Conservation (phyloP, 2,888 invertebrate genomes). For the Gryllus longicercus region DNA sequence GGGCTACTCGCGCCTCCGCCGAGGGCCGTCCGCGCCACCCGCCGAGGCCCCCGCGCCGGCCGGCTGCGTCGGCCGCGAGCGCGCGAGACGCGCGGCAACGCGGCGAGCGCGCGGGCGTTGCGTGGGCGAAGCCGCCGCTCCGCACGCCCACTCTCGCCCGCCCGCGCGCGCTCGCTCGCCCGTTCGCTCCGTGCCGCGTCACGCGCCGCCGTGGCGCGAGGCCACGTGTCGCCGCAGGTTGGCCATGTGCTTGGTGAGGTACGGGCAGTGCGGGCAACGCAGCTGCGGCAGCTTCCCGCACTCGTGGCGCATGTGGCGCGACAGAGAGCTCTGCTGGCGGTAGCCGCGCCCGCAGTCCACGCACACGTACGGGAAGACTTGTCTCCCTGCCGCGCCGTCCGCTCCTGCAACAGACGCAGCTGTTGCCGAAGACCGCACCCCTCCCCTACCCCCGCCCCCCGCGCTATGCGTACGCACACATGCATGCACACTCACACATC, state of each 20-base stretch:
- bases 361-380: not conserved
- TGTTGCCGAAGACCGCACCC: not conserved
- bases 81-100: not conserved
- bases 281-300: conserved; percentile 8
- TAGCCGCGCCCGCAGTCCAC: not conserved
- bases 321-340: not conserved
- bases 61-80: too few species aligned
- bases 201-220: conserved; percentile 21
- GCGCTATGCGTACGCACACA: too few species aligned
- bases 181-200: not conserved
- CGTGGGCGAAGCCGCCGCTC: not conserved
- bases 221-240: not conserved
- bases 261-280: conserved; percentile 1
- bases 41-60: too few species aligned
- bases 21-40: too few species aligned
- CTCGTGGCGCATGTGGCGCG: conserved; percentile 8
- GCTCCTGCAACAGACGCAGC: not conserved
- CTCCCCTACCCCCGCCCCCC: too few species aligned
- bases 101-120: not conserved
- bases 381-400: not conserved
- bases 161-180: not conserved
- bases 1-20: too few species aligned
- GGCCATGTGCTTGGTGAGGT: conserved; percentile 17
- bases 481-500: too few species aligned
- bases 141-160: not conserved